Evolutionary conservation across 1,140 invertebrate genomes (phyloP).

Genomic region (Anoplolepis gracilipes): DNA sequence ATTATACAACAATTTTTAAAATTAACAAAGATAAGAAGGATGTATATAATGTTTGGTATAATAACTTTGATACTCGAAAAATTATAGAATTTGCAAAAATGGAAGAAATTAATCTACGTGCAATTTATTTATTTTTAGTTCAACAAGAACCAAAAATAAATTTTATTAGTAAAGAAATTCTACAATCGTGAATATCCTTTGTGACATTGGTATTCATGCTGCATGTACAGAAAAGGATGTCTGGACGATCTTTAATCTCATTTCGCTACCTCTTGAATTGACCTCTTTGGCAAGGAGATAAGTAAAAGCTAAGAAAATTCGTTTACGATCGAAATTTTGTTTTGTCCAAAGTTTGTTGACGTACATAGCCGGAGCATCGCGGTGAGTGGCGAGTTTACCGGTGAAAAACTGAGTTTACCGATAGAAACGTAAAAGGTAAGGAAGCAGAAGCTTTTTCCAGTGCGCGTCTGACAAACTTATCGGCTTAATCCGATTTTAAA

Average conservation of each 20-base stretch:
- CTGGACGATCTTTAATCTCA: slow-evolving; percentile 33
- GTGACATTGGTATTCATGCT: not conserved
- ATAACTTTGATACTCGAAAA: not conserved
- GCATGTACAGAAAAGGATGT: not conserved
- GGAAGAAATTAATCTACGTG: not conserved
- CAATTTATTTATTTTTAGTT: no score
- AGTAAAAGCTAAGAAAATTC: slow-evolving; percentile 45
- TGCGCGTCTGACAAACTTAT: slow-evolving; percentile 38
- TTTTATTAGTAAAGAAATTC: not conserved
- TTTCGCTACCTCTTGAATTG: slow-evolving; percentile 31
- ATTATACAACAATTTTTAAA: not conserved
- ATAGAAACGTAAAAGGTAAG: not conserved
- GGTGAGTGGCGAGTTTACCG: slow-evolving; percentile 42
- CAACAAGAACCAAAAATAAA: not conserved
- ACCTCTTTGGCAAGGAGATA: slow-evolving; percentile 27
- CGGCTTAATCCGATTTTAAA: slow-evolving; percentile 46
- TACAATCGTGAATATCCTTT: not conserved
- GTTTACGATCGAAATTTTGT: slow-evolving; percentile 52
- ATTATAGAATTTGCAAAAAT: not conserved
- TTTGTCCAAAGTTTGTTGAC: no score
- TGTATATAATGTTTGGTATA: not conserved
- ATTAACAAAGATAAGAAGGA: not conserved
- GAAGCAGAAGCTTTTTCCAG: slow-evolving; percentile 11
- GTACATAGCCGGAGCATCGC: not conserved
- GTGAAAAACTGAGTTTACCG: slow-evolving; percentile 40